Evolutionary conservation across 2,888 invertebrate genomes (phyloP), one percentile per base, ranked within the genome.

Genomic region (Pyrrhia umbra): DNA sequence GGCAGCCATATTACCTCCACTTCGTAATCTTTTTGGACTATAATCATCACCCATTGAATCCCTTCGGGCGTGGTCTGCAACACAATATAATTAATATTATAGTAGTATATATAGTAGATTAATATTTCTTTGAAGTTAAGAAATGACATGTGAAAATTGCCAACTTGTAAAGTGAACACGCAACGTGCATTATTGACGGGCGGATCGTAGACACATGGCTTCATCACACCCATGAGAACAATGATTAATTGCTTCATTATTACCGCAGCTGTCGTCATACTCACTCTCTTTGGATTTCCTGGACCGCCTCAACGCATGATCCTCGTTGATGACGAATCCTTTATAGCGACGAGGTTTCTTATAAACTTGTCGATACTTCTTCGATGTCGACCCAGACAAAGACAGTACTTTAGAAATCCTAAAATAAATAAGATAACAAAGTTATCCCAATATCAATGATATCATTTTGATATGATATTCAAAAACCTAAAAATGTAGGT

Each of bases 371-470:
- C 23, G 64, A 20, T 72, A 50, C 30, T 73, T 81, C 63, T 77
- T 67, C 45, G 56, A 56, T 13, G 67, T 46, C 20, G 71, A 69
- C 0, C 79, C 68, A 46, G 86, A 81, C 55, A 81, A 43, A 18
- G 85, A 75, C n/a, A 86, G 71, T 50, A 91, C 69, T 63, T 79
- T 87, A 51, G 85, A 83, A 65, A 91, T 61, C 73, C 92, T 92
- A 61, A 18, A 65, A 50, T 42, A 13, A 34, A 34, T 34, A 13
- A 30, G 13, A 13, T 34, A n/a, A 34, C 34, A n/a, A 34, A 34
- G 34, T 4, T 34, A 34, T n/a, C 13, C 13, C 4, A n/a, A 34
- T 34, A n/a, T 34, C n/a, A 34, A 9, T 10, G 27, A 9, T 2
- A 34, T 40, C 54, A 49, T 27, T 10, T 4, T 2, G 0, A 6